Conservation (phyloP, 2,113 vertebrate genomes). For the Dipodomys merriami region DNA sequence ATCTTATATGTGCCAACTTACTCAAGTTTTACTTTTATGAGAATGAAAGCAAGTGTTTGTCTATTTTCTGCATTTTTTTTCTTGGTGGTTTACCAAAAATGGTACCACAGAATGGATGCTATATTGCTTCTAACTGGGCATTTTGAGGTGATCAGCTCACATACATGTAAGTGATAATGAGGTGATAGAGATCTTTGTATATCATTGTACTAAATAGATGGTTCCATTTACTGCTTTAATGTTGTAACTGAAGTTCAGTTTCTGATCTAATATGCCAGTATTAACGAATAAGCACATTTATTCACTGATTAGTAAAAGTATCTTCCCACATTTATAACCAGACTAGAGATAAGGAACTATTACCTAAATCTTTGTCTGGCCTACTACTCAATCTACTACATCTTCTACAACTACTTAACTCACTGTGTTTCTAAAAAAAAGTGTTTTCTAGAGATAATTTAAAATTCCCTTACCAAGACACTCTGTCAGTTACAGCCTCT, state of each 20-base stretch:
- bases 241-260: slow-evolving; percentile 44
- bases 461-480: slow-evolving; percentile 10
- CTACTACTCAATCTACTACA: slow-evolving; percentile 23
- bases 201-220: slow-evolving; percentile 25
- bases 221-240: background rate
- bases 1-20: background rate
- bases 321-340: background rate
- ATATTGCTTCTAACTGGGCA: slow-evolving; percentile 49
- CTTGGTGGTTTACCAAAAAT: slow-evolving; percentile 42
- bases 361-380: slow-evolving; percentile 44
- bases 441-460: slow-evolving; percentile 44
- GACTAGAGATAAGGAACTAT: slow-evolving; percentile 39
- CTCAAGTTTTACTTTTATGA: slow-evolving; percentile 53
- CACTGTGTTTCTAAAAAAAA: background rate
- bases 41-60: background rate
- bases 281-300: slow-evolving; percentile 53
- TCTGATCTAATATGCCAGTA: slow-evolving; percentile 34
- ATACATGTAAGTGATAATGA: slow-evolving; percentile 39
- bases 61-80: slow-evolving; percentile 40
- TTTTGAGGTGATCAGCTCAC: slow-evolving; percentile 48
- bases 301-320: slow-evolving; percentile 61
- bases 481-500: slow-evolving; percentile 7
- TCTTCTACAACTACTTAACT: slow-evolving; percentile 7
- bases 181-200: slow-evolving; percentile 54
- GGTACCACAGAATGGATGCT: slow-evolving; percentile 11